These are phyloP conservation scores for Lemur catta DNA, from an alignment of 2,797 vertebrate species.

Conservation along the genomic window DNA sequence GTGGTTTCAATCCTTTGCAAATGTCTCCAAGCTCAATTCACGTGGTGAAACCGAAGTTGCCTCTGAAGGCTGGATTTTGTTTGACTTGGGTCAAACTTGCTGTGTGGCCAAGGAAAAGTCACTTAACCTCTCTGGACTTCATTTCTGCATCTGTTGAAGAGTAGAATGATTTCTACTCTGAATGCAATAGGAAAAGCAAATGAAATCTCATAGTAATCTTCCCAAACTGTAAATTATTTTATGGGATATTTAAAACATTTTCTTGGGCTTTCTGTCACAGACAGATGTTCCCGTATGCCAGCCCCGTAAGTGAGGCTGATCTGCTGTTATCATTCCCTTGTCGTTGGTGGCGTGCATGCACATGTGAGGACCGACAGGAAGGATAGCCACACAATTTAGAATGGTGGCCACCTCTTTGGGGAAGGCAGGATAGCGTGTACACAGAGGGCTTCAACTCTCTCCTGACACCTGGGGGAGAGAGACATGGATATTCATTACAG, in stretches of 20 bases:
- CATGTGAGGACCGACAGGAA: accelerated
- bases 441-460: neutral
- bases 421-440: neutral
- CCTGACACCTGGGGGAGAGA: no score
- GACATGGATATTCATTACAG: accelerated
- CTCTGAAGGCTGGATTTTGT: neutral
- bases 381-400: accelerated
- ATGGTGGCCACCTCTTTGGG: accelerated
- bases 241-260: neutral
- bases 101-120: neutral
- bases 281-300: neutral
- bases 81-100: neutral
- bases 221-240: neutral
- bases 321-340: accelerated
- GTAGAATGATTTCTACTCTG: neutral
- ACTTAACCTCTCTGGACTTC: neutral
- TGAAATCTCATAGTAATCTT: neutral
- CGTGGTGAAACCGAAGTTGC: neutral
- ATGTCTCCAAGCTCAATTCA: neutral
- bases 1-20: neutral
- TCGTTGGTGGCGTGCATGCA: accelerated
- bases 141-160: neutral
- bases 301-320: neutral
- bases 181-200: neutral
- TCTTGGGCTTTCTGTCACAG: neutral